A percentile compares a stretch with the other conserved stretches of the same genome.
Conservation (phyloP, 1,140 invertebrate species). For the Papilio dardanus region DNA sequence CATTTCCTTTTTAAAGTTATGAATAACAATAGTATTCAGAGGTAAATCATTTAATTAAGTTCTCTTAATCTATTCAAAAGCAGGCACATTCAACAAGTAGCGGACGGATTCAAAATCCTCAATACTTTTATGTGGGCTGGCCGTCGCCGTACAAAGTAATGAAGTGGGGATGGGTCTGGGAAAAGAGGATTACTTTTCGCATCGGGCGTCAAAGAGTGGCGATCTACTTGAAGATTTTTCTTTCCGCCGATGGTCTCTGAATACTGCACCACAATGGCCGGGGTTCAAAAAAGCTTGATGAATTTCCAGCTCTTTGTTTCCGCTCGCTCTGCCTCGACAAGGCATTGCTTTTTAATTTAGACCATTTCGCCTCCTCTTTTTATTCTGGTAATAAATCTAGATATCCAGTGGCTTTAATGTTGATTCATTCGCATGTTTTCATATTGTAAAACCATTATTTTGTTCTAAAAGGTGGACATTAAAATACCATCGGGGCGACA, state of each 20-base stretch:
- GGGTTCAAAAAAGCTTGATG: constrained; percentile 81
- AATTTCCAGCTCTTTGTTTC: constrained; percentile 78
- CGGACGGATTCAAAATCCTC: constrained; percentile 63
- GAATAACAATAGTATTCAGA: constrained; percentile 47
- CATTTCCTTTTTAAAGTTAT: constrained; percentile 23
- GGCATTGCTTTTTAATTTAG: constrained; percentile 81
- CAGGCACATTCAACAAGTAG: constrained; percentile 74
- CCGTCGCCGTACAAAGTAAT: constrained; percentile 66
- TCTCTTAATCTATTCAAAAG: constrained; percentile 71
- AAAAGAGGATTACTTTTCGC: constrained; percentile 76
- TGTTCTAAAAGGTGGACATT: constrained; percentile 42
- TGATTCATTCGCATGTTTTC: constrained; percentile 57
- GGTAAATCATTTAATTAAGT: constrained; percentile 70
- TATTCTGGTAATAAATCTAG: constrained; percentile 76
- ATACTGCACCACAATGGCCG: constrained; percentile 73
- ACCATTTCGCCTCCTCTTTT: constrained; percentile 76
- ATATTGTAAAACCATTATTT: constrained; percentile 52
- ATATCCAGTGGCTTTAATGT: constrained; percentile 67
- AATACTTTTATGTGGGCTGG: constrained; percentile 64
- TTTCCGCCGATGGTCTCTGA: constrained; percentile 76
- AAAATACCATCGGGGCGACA: constrained; percentile 46
- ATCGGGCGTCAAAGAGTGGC: constrained; percentile 79
- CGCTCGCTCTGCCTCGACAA: constrained; percentile 74
- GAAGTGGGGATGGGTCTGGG: constrained; percentile 69
- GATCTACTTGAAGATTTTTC: constrained; percentile 77